These are phyloP conservation scores for Ctena decussata DNA, from an alignment of 2,888 invertebrate species.

Conservation along the genomic window DNA sequence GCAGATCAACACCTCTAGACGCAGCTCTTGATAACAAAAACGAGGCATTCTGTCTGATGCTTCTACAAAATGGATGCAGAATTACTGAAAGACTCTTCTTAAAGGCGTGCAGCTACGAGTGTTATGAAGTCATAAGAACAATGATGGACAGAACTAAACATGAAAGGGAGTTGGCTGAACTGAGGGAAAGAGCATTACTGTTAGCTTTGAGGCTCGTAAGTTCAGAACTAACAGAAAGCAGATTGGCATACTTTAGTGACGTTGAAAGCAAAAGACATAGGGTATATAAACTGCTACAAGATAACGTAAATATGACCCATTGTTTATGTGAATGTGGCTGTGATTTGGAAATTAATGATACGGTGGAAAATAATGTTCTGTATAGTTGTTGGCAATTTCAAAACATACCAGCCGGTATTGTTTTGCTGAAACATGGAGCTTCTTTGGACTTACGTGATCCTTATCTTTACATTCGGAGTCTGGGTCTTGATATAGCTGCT, in stretches of 20 bases:
- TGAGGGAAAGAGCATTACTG: background rate
- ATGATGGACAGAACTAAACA: background rate
- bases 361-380: background rate
- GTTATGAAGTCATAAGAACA: background rate
- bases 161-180: background rate
- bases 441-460: background rate
- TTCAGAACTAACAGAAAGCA: background rate
- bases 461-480: background rate
- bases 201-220: background rate
- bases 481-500: background rate
- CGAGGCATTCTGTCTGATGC: background rate
- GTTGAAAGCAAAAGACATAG: background rate
- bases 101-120: background rate
- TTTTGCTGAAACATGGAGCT: background rate
- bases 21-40: background rate
- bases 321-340: background rate
- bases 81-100: background rate
- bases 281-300: background rate
- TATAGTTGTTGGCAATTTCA: background rate
- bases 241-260: background rate
- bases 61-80: background rate
- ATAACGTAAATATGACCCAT: background rate
- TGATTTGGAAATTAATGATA: background rate
- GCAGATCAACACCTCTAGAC: background rate
- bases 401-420: background rate